Percentiles rank a stretch among this genome's conserved stretches.
Conservation (phyloP, 2,888 invertebrate genomes). For the Trachelus tabidus region DNA sequence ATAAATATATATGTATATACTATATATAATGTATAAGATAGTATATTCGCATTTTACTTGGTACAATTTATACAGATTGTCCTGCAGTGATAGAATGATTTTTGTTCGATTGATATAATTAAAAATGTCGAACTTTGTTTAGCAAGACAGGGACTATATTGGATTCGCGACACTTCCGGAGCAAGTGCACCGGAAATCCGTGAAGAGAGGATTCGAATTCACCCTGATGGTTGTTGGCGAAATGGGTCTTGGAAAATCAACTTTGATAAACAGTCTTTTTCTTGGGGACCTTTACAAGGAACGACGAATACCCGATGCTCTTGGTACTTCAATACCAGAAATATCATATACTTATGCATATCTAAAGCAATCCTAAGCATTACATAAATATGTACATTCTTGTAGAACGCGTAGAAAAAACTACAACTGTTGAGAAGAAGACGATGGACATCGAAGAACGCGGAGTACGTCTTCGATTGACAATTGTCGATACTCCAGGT, state of each 20-base stretch:
- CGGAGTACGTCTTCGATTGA: constrained; percentile 89
- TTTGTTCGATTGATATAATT: neutral
- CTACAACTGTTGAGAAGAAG: constrained; percentile 73
- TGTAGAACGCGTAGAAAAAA: constrained; percentile 71
- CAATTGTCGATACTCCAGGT: constrained; percentile 94
- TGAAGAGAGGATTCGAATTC: constrained; percentile 96
- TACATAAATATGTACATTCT: neutral
- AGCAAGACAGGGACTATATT: constrained; percentile 73
- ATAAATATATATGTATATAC: neutral
- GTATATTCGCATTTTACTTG: neutral
- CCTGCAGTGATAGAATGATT: neutral
- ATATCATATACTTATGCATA: neutral
- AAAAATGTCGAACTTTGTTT: constrained; percentile 28
- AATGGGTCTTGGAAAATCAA: constrained; percentile 94
- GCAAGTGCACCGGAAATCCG: constrained; percentile 96
- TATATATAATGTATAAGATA: neutral
- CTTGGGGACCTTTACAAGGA: constrained; percentile 93
- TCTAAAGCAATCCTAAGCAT: neutral
- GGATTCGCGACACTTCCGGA: constrained; percentile 96
- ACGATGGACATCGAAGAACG: constrained; percentile 96
- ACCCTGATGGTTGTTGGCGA: constrained; percentile 97
- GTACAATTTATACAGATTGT: neutral
- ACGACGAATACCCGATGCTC: constrained; percentile 78
- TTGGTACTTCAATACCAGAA: constrained; percentile 68
- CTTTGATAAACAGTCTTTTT: constrained; percentile 93